Base-by-base conservation (phyloP, 2,113 vertebrate genomes). In the Malurus elegans region DNA sequence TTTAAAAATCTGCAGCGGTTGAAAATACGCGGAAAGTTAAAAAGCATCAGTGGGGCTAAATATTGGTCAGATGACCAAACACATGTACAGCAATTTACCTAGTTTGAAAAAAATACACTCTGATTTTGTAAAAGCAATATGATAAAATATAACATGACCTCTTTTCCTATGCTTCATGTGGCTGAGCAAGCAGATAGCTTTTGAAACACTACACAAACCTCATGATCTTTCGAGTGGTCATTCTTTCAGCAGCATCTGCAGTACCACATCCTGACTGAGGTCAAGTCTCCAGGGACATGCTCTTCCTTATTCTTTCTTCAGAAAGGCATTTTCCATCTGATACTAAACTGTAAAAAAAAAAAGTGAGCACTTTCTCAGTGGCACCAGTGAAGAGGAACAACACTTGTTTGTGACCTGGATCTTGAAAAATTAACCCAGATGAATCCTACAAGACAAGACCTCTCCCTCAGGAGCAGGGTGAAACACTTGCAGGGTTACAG, bases 201-300 rank as follows among this genome's bases (percentile, higher is more conserved):
- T 83, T 18, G 60, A 90, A 93, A 88, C 23, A 48, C 40, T 74
- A 56, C 21, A 88, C 3, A 71, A 36, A 90, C 71, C 90, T 90
- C 69, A 75, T 96, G 90, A 88, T 79, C 65, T 86, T 88, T 92
- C 57, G 84, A 86, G 67, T 79, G 69, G 79, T 80, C 88, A 67
- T 81, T 78, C 51, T 72, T 25, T 66, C 60, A 85, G 45, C 72
- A 80, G 66, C 16, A 44, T 74, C 45, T 32, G n/a, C 48, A 60
- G 75, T 44, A 47, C 31, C 72, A 82, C 75, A 83, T 84, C 75
- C 75, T 48, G 51, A 26, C 75, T 28, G 72, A 92, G 31, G 88
- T 84, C 61, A 76, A 15, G 44, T 65, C 25, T 15, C 36, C 23
- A 45, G 23, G n/a, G 69, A 18, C 53, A 48, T 53, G 36, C 14